Percentiles rank a stretch among this genome's conserved stretches.
Conservation (phyloP, 2,113 vertebrate genomes). For the Choloepus hoffmanni region DNA sequence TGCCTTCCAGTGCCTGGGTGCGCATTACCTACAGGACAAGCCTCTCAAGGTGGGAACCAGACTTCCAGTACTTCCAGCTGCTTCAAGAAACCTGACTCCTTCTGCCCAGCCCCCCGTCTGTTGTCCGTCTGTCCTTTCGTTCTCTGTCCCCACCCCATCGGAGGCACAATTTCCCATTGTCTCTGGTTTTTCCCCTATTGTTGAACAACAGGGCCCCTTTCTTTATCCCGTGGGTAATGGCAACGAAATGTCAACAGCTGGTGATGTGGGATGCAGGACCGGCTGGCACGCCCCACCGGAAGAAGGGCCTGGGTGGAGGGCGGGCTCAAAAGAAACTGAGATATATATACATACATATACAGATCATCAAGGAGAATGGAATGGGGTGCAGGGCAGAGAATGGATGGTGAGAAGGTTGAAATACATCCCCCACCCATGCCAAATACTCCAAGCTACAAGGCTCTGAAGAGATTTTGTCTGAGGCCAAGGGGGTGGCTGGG, state of each 20-base stretch:
- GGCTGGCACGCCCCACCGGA: constrained; percentile 81
- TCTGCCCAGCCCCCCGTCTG: constrained; percentile 70
- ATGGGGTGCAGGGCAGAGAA: not conserved
- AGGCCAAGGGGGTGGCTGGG: not conserved
- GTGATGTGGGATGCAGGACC: constrained; percentile 78
- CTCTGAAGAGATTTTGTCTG: not conserved
- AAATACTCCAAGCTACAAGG: not conserved
- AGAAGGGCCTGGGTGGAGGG: constrained; percentile 44
- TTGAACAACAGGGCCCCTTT: constrained; percentile 83
- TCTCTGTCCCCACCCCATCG: constrained; percentile 76
- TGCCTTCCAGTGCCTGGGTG: not conserved
- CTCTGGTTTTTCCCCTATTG: constrained; percentile 85
- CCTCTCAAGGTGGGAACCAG: constrained; percentile 36
- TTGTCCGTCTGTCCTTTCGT: constrained; percentile 65
- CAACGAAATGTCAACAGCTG: constrained; percentile 79
- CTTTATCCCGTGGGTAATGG: constrained; percentile 70
- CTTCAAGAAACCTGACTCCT: constrained; percentile 55
- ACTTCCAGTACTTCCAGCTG: constrained; percentile 45
- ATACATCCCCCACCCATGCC: no score
- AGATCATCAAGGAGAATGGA: not conserved
- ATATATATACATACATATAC: no score
- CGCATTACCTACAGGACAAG: not conserved
- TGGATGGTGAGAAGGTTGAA: not conserved
- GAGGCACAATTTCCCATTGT: constrained; percentile 90
- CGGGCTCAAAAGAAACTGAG: not conserved